Evolutionary conservation across 2,797 vertebrate species (phyloP).

Genomic region (Neopelma chrysocephalum): DNA sequence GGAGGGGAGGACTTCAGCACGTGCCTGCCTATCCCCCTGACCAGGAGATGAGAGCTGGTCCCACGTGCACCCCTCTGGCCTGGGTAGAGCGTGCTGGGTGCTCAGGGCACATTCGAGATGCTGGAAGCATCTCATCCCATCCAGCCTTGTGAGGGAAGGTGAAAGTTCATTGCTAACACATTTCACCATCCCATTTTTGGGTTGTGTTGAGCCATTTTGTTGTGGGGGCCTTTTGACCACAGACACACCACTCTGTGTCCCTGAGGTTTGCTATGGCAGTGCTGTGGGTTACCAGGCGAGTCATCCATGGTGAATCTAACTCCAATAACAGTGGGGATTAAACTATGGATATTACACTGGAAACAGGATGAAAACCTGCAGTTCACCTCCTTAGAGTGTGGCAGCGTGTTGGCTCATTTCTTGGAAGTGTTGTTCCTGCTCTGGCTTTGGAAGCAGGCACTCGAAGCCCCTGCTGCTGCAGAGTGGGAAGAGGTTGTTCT

Average conservation of each 20-base stretch:
- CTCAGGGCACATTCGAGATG: background rate
- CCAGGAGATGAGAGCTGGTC: background rate
- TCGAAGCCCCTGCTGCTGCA: rapidly evolving
- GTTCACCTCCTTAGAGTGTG: rapidly evolving
- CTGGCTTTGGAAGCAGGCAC: background rate
- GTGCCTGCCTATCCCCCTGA: background rate
- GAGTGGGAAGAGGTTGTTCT: background rate
- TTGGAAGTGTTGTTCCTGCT: background rate
- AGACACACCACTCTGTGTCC: rapidly evolving
- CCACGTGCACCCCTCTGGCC: background rate
- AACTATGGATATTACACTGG: background rate
- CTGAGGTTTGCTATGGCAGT: background rate
- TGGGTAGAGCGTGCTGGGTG: rapidly evolving
- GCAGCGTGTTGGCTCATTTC: background rate
- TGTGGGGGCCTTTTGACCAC: background rate
- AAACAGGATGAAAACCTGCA: background rate
- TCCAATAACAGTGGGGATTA: background rate
- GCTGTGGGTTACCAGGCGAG: background rate
- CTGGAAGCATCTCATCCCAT: background rate
- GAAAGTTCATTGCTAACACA: background rate
- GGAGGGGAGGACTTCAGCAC: background rate
- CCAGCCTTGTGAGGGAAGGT: background rate
- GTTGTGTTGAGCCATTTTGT: rapidly evolving
- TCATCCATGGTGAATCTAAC: background rate
- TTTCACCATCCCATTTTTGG: background rate